Conservation (phyloP, 2,797 vertebrate species). For the Cryptoprocta ferox region DNA sequence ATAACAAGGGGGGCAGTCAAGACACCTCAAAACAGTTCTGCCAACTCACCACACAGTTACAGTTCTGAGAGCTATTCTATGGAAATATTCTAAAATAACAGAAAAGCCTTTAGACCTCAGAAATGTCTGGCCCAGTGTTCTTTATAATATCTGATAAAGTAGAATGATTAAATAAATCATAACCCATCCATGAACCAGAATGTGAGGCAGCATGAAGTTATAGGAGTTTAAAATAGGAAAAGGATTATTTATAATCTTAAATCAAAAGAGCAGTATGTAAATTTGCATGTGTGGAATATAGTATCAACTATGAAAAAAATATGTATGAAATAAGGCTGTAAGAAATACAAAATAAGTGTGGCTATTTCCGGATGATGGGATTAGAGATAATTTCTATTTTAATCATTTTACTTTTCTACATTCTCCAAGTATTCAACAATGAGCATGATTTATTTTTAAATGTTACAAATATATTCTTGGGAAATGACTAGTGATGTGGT, state of each 20-base stretch:
- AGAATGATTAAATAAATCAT: neutral
- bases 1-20: neutral
- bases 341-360: conserved; percentile 17
- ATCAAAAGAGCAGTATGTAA: neutral
- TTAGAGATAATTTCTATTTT: neutral
- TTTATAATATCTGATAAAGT: neutral
- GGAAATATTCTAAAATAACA: neutral
- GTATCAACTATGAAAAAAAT: neutral
- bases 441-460: conserved; percentile 8
- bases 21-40: neutral
- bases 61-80: neutral
- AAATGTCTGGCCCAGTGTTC: neutral
- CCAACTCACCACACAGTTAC: neutral
- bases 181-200: neutral
- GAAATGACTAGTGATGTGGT: neutral
- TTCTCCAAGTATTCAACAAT: neutral
- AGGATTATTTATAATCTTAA: neutral
- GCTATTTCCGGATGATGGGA: neutral
- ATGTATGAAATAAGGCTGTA: neutral
- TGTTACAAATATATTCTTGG: neutral
- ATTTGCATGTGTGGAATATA: neutral
- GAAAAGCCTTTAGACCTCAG: neutral
- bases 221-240: neutral
- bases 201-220: neutral
- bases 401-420: conserved; percentile 10